Evolutionary conservation across 2,797 vertebrate species (phyloP).

Genomic region (Scolopax rusticola): DNA sequence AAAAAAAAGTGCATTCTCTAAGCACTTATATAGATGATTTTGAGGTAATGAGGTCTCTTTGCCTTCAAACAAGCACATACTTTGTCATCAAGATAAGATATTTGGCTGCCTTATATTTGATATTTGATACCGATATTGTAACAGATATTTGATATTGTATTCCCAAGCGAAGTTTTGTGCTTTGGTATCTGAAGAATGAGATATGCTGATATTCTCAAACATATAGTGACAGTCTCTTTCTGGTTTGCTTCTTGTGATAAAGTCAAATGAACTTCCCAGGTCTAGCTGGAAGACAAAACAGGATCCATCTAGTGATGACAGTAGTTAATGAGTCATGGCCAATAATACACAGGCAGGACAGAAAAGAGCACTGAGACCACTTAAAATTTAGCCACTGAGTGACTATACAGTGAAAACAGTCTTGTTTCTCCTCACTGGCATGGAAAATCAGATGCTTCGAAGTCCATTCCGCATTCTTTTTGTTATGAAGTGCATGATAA

Average conservation of each 20-base stretch:
- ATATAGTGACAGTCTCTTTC: background rate
- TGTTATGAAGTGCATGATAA: background rate
- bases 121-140: no score
- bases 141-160: background rate
- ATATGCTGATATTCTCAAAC: background rate
- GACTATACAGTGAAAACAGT: background rate
- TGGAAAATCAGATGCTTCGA: background rate
- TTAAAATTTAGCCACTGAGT: slow-evolving; percentile 4
- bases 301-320: background rate
- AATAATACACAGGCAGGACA: background rate
- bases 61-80: background rate
- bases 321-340: background rate
- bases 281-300: background rate
- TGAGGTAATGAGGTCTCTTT: background rate
- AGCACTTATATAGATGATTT: background rate
- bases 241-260: background rate
- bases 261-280: background rate
- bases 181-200: background rate
- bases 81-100: background rate
- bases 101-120: background rate
- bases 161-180: background rate
- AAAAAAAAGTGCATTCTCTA: slow-evolving; percentile 25
- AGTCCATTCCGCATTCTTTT: slow-evolving; percentile 32
- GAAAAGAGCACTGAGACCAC: background rate
- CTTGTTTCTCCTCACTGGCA: background rate